Percentiles rank a stretch among this genome's conserved stretches.
Conservation (phyloP, 2,797 vertebrate species). For the Coluber constrictor region DNA sequence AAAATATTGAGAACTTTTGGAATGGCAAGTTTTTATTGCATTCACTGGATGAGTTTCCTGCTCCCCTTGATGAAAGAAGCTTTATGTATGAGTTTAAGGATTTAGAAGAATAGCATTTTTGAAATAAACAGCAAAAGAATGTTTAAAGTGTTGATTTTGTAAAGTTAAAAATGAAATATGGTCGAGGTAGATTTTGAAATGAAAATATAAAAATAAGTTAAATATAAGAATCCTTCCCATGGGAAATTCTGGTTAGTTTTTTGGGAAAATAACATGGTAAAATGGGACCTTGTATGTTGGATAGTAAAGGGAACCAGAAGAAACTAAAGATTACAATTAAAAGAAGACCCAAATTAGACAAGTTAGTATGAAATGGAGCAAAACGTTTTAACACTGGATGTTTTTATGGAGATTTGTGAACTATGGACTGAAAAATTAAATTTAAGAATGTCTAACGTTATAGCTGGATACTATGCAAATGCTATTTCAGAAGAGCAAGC, state of each 20-base stretch:
- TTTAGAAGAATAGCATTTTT: background rate
- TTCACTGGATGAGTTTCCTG: background rate
- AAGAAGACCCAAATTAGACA: background rate
- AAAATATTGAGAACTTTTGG: background rate
- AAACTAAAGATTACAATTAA: background rate
- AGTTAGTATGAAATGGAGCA: background rate
- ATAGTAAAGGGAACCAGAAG: background rate
- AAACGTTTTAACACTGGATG: background rate
- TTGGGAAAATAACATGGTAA: background rate
- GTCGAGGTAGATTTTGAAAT: too few species aligned
- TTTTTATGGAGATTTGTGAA: background rate
- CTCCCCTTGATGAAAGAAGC: background rate
- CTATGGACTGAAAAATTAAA: background rate
- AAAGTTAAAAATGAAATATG: background rate
- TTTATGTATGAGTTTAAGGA: background rate
- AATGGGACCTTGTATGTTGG: background rate
- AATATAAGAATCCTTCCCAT: background rate
- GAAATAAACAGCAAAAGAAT: background rate
- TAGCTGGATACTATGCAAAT: background rate
- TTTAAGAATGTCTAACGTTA: background rate
- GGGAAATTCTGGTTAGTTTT: background rate
- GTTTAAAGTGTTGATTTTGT: background rate
- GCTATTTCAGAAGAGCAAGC: background rate
- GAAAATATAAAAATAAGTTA: background rate
- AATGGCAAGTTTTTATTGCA: background rate